Percentiles rank a stretch among this genome's conserved stretches.
Conservation (phyloP, 2,797 vertebrate species). For the Diceros bicornis region DNA sequence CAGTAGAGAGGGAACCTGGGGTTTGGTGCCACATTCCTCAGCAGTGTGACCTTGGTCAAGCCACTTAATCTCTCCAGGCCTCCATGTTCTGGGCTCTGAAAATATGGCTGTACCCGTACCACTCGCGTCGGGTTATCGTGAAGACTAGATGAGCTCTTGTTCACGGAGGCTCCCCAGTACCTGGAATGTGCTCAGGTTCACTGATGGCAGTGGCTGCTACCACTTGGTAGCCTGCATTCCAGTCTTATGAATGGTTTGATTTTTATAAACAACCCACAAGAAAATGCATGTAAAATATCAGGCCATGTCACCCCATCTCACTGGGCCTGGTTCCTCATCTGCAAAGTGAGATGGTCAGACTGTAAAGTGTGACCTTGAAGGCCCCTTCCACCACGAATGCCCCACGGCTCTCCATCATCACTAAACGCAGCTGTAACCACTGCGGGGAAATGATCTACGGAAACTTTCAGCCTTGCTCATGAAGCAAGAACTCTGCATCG, state of each 20-base stretch:
- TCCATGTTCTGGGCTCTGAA: not conserved
- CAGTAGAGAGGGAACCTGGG: not conserved
- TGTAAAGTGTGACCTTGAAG: not conserved
- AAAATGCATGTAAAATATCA: not conserved
- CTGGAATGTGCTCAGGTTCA: fast-evolving
- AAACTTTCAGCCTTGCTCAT: not conserved
- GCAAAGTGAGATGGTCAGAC: not conserved
- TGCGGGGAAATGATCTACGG: not conserved
- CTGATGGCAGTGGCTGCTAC: not conserved
- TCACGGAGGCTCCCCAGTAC: not conserved
- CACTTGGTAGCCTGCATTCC: not conserved
- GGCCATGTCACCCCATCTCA: not conserved
- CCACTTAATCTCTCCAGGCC: not conserved
- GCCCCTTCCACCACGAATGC: not conserved
- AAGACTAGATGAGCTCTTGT: not conserved
- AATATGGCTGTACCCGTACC: fast-evolving
- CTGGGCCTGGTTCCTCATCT: not conserved
- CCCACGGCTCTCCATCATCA: fast-evolving
- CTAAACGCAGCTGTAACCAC: not conserved
- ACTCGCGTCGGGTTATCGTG: not conserved
- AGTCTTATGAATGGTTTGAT: not conserved
- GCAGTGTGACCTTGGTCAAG: not conserved
- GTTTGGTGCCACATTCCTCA: not conserved
- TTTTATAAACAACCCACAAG: conserved; percentile 64
- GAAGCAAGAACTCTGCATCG: not conserved